Percentiles rank a stretch among this genome's conserved stretches.
phyloP scores from a whole-genome alignment of 2,113 vertebrate genomes.

The Entelurus aequoreus region DNA sequence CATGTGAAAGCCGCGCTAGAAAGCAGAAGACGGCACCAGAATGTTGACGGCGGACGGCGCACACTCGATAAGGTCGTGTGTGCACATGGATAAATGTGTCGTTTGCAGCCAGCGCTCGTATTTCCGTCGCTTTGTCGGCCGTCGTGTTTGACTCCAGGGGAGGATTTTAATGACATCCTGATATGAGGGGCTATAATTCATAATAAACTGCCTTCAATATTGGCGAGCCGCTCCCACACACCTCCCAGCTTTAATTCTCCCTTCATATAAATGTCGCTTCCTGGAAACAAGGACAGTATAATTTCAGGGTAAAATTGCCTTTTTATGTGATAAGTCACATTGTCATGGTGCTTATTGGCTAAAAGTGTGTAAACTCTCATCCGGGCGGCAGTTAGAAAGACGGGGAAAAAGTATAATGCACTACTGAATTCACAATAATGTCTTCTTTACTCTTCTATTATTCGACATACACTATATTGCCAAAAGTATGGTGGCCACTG shows the following conservation, averaged over 20 bases:
- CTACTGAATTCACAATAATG: too few relatives aligned
- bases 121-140: constrained; percentile 23
- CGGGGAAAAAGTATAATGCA: background rate
- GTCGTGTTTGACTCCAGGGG: constrained; percentile 58
- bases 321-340: constrained; percentile 1
- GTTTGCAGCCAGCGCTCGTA: constrained; percentile 42
- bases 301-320: constrained; percentile 9
- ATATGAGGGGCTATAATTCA: constrained; percentile 57
- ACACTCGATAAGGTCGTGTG: constrained; percentile 27
- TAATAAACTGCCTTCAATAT: constrained; percentile 49
- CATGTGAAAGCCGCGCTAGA: constrained; percentile 3
- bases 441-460: too few relatives aligned
- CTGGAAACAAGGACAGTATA: background rate
- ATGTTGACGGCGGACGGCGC: constrained; percentile 7
- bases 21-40: constrained; percentile 10
- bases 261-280: constrained; percentile 35
- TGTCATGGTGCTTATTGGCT: background rate
- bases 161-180: constrained; percentile 61
- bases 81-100: constrained; percentile 27
- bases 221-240: constrained; percentile 15
- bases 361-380: background rate
- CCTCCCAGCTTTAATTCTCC: constrained; percentile 46
- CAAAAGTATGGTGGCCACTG: too few relatives aligned
- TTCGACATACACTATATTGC: too few relatives aligned
- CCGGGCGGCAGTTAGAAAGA: background rate